Percentiles rank a stretch among this genome's conserved stretches.
Evolutionary conservation across 2,888 invertebrate genomes (phyloP).

Genomic region (Drosophila rellima): DNA sequence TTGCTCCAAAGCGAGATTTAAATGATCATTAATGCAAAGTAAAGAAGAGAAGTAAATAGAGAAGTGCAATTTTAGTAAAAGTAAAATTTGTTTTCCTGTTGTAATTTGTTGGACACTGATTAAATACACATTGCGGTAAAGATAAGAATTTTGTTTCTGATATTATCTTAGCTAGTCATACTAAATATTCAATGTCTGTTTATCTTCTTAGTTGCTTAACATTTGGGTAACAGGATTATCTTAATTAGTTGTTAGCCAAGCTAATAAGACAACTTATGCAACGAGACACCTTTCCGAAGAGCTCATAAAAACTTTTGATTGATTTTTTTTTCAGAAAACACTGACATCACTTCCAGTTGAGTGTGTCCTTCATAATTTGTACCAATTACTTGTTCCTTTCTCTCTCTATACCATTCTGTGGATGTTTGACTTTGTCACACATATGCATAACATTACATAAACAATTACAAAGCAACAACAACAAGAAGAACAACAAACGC

Average conservation of each 20-base stretch:
- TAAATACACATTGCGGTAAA: neutral
- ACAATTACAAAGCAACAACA: conserved; percentile 59
- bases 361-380: conserved; percentile 47
- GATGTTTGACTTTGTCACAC: conserved; percentile 13
- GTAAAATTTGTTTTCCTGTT: too few species aligned
- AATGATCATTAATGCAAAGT: neutral
- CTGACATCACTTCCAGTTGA: conserved; percentile 26
- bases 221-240: conserved; percentile 23
- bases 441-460: conserved; percentile 55
- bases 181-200: neutral
- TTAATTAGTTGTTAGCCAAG: conserved; percentile 23
- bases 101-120: too few species aligned
- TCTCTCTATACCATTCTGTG: neutral
- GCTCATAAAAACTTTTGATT: conserved; percentile 45
- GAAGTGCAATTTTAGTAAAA: too few species aligned
- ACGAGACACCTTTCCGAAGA: conserved; percentile 7
- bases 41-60: too few species aligned
- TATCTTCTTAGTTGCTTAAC: neutral
- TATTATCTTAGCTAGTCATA: neutral
- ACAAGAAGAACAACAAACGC: conserved; percentile 42
- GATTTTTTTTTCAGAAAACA: conserved; percentile 36
- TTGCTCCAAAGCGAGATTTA: neutral
- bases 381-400: conserved; percentile 49
- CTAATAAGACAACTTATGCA: conserved; percentile 29
- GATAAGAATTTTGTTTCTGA: neutral